Conservation (phyloP, 2,888 invertebrate species). For the Tenthredo livida region DNA sequence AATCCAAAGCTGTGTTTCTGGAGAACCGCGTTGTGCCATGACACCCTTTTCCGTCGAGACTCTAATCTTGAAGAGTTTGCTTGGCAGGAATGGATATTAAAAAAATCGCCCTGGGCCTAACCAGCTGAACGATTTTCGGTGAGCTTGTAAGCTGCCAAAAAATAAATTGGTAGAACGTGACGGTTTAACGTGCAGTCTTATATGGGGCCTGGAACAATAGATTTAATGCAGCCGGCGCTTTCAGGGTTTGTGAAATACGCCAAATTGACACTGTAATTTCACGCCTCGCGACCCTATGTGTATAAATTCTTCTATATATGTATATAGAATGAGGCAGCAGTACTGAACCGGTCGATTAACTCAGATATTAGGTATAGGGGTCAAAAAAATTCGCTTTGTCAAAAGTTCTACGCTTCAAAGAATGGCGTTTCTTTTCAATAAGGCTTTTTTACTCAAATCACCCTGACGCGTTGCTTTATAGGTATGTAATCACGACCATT, state of each 20-base stretch:
- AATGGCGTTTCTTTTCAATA: not conserved
- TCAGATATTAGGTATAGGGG: not conserved
- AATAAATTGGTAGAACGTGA: slow-evolving; percentile 21
- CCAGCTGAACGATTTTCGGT: slow-evolving; percentile 4
- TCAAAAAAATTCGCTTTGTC: not conserved
- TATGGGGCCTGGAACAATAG: slow-evolving; percentile 18
- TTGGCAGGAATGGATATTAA: slow-evolving; percentile 41
- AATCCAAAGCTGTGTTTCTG: not conserved
- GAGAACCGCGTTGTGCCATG: not conserved
- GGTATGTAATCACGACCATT: not conserved
- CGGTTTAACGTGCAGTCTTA: slow-evolving; percentile 6
- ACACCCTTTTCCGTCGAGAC: slow-evolving; percentile 13
- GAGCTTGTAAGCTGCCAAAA: slow-evolving; percentile 26
- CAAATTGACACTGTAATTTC: slow-evolving; percentile 29
- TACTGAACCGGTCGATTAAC: slow-evolving; percentile 8
- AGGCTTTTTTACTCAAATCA: not conserved
- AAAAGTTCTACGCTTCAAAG: not conserved
- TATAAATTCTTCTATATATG: slow-evolving; percentile 14
- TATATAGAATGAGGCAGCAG: not conserved
- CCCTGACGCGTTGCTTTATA: not conserved
- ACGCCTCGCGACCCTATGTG: slow-evolving; percentile 14
- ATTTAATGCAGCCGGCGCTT: slow-evolving; percentile 20
- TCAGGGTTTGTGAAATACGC: slow-evolving; percentile 16
- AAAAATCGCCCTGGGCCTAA: slow-evolving; percentile 38
- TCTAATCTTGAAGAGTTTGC: slow-evolving; percentile 43